Base-by-base conservation (phyloP, 1,140 invertebrate genomes). In the Drosophila murphyi region DNA sequence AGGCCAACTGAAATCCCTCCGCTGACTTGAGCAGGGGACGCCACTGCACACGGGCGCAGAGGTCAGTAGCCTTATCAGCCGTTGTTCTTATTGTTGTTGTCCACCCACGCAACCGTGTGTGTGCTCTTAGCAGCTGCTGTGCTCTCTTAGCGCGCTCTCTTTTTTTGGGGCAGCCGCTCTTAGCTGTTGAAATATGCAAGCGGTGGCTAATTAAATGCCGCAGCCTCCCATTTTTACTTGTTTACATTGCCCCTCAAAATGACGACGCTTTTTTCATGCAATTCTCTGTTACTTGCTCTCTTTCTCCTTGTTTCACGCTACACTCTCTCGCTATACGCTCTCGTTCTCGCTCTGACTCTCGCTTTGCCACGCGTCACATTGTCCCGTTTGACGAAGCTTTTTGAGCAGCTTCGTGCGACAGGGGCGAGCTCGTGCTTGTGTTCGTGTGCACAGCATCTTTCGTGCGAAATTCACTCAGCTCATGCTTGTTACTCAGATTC, bases 201-300 rank as follows among this genome's bases (percentile, higher is more conserved):
- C 90, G 89, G 89, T 91, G 89, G 89, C 89, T 91, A 91, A 90
- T 90, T 90, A 90, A 90, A 83, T 54, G 71, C 61, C 55, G 34
- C 82, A 88, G 83, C 82, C 68, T 86, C 79, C 79, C 65, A 69
- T 54, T 7, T 74, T 5, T 74, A 51, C 69, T 90, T 89, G 85
- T 89, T 89, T 89, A 89, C 85, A 89, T 85, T 89, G 78, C 85
- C 85, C 85, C 85, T 72, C 7, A 10, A 31, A 39, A 43, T 29
- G 37, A 37, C 20, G 8, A n/a, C 32, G 55, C 55, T 57, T 48
- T 62, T 47, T 20, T 20, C 20, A 57, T 45, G 71, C 71, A 54
- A 37, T 39, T 31, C 32, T 28, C 59, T 57, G 10, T 39, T 62
- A 20, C 35, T 32, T 60, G 31, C 37, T 5, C 34, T 51, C 57